Conservation (phyloP, 2,888 invertebrate genomes). For the Phrixothrix hirtus region DNA sequence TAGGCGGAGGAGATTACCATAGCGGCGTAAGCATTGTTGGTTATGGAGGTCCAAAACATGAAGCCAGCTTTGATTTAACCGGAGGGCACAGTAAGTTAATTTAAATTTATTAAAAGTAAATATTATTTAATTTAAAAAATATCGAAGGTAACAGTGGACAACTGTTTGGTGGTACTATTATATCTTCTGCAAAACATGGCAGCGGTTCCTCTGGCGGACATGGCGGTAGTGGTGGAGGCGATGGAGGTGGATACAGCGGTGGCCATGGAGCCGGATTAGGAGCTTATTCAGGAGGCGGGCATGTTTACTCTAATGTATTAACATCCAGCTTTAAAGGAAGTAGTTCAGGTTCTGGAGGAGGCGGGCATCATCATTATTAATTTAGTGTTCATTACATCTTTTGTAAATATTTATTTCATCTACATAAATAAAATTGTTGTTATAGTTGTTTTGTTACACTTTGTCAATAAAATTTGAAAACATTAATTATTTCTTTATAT, state of each 20-base stretch:
- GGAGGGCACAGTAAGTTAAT: conserved; percentile 31
- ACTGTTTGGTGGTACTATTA: conserved; percentile 41
- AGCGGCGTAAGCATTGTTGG: conserved; percentile 40
- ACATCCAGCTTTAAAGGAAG: background rate
- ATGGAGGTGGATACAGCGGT: conserved; percentile 12
- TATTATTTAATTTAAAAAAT: too few relatives aligned
- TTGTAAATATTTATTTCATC: background rate
- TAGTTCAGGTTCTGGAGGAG: background rate
- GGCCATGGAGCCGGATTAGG: conserved; percentile 21
- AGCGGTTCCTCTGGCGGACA: conserved; percentile 26
- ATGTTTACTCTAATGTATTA: background rate
- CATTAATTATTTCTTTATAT: too few relatives aligned
- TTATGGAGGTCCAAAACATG: conserved; percentile 32
- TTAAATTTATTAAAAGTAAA: background rate
- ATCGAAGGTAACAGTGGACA: conserved; percentile 24
- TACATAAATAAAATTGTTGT: too few relatives aligned
- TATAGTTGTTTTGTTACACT: too few relatives aligned
- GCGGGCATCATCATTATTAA: background rate
- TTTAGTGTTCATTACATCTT: background rate
- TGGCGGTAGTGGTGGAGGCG: conserved; percentile 20
- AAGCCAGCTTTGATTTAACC: conserved; percentile 38
- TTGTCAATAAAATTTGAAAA: too few relatives aligned
- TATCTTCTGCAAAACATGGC: conserved; percentile 36
- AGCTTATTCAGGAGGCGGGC: conserved; percentile 1
- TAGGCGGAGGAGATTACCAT: conserved; percentile 37